Evolutionary conservation across 2,888 invertebrate genomes (phyloP).

Genomic region (Nesidiocoris tenuis): DNA sequence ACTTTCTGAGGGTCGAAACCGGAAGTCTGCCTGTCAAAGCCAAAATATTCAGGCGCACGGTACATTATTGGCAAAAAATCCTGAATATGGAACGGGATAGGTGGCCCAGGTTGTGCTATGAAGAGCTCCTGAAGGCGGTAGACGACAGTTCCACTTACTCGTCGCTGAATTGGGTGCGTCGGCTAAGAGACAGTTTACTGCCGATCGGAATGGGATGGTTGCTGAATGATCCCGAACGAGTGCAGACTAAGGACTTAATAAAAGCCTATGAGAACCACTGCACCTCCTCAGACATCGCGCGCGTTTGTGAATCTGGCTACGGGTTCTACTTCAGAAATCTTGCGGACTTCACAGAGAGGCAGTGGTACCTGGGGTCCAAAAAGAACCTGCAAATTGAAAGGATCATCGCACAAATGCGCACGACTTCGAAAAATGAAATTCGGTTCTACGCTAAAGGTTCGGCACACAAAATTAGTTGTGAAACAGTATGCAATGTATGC

Average conservation of each 20-base stretch:
- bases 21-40: slow-evolving; percentile 45
- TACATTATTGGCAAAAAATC: not conserved
- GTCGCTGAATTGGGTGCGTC: not conserved
- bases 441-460: not conserved
- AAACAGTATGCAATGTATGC: not conserved
- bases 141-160: not conserved
- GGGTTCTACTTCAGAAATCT: not conserved
- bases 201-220: not conserved
- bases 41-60: not conserved
- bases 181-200: not conserved
- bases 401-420: not conserved
- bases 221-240: not conserved
- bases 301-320: not conserved
- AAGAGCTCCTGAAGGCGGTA: not conserved
- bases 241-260: not conserved
- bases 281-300: not conserved
- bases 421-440: not conserved
- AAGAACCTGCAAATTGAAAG: not conserved
- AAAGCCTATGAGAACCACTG: not conserved
- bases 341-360: not conserved
- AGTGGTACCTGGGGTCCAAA: not conserved
- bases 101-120: not conserved
- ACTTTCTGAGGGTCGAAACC: slow-evolving; percentile 56
- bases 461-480: not conserved
- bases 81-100: not conserved